Base-by-base conservation (phyloP, 2,888 invertebrate genomes). In the Junonia oenone region DNA sequence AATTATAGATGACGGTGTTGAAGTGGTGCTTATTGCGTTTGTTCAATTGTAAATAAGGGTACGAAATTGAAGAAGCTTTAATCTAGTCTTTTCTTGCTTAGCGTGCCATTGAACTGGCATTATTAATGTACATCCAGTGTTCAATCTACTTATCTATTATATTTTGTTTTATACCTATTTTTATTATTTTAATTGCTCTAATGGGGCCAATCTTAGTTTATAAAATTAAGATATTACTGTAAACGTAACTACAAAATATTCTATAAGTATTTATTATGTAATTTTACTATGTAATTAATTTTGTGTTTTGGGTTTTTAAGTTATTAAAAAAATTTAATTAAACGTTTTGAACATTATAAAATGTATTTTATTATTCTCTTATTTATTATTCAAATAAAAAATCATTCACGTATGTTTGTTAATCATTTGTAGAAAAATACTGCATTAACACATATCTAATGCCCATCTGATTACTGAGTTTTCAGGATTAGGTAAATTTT, bases 191-290 rank as follows among this genome's bases (percentile, higher is more conserved):
- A 61, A 69, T 67, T 56, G 83, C 83, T 87, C 81, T 75, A 64
- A 62, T 72, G 86, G 87, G 87, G 87, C 87, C 86, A 87, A 85
- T 81, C 76, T 76, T 75, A 66, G 76, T 81, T 73, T 69, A 66
- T 75, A 65, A 69, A 77, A 76, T 75, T 79, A 76, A 59, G 64
- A 61, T 62, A 71, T 72, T 72, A 72, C 74, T 71, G 76, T 76
- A 66, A 71, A 68, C 69, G 71, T 69, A 76, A 71, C 77, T 83
- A 73, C 73, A 77, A 76, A 70, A 64, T 87, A 87, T 82, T 63
- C 58, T 63, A 54, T 89, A 90, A 88, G 87, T 89, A 90, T 90
- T 90, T 90, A 90, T 90, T 90, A 77, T 83, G 76, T 81, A 86
- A 75, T 67, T 68, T 63, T 70, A 71, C 69, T 67, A 58, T 74